A percentile compares a stretch with the other conserved stretches of the same genome.
Conservation (phyloP, 2,113 vertebrate genomes). For the Hyperopisus bebe region DNA sequence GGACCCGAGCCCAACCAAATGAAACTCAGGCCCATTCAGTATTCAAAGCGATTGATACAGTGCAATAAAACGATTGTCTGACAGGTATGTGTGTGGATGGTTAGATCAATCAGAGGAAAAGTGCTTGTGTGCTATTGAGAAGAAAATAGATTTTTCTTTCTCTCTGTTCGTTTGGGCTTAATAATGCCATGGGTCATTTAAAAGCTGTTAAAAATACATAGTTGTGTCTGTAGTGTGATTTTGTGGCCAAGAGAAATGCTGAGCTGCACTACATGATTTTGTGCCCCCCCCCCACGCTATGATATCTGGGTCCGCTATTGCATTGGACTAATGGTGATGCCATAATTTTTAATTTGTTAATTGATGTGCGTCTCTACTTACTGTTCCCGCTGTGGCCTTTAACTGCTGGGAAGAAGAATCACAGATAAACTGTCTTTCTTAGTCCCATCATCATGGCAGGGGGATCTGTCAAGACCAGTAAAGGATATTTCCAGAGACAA, state of each 20-base stretch:
- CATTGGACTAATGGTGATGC: no score
- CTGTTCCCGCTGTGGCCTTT: background rate
- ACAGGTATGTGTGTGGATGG: background rate
- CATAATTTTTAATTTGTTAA: background rate
- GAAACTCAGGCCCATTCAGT: background rate
- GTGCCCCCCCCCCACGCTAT: background rate
- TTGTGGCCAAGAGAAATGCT: no score
- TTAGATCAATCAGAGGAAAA: background rate
- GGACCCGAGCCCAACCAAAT: background rate
- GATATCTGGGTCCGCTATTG: background rate
- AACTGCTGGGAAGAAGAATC: background rate
- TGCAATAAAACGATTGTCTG: no score
- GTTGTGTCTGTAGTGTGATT: no score
- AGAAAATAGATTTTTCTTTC: background rate
- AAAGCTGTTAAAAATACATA: no score
- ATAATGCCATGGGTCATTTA: no score
- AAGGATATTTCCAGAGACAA: background rate
- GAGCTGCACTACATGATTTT: background rate
- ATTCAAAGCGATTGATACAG: background rate
- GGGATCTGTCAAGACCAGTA: background rate
- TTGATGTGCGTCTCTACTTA: background rate
- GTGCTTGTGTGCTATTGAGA: background rate
- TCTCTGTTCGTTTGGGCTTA: no score
- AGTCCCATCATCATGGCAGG: background rate
- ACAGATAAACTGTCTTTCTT: background rate